A percentile compares a stretch with the other conserved stretches of the same genome.
phyloP scores from a whole-genome alignment of 2,797 vertebrate genomes.

The Rhadinocentrus ornatus region DNA sequence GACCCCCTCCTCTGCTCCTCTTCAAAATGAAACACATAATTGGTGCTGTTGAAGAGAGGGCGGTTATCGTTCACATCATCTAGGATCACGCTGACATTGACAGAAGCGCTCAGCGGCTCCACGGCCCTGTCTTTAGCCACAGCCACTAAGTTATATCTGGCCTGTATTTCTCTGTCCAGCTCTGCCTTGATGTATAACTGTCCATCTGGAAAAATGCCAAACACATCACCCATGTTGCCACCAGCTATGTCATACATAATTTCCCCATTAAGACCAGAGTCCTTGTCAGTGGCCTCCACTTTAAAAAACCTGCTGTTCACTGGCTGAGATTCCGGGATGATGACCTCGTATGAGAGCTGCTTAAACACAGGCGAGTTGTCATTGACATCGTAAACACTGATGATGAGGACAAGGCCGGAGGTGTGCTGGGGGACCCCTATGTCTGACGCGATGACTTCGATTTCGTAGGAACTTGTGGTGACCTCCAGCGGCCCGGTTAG shows the following conservation, averaged over 20 bases:
- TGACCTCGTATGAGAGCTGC: slow-evolving; percentile 95
- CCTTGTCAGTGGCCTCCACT: slow-evolving; percentile 93
- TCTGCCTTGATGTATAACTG: slow-evolving; percentile 96
- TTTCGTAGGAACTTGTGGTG: slow-evolving; percentile 91
- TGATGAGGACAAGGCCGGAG: slow-evolving; percentile 89
- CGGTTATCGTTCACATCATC: slow-evolving; percentile 98
- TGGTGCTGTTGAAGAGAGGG: slow-evolving; percentile 97
- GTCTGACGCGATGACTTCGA: slow-evolving; percentile 92
- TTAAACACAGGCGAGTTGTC: slow-evolving; percentile 95
- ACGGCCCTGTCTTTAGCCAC: slow-evolving; percentile 93
- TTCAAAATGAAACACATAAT: slow-evolving; percentile 95
- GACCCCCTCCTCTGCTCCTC: slow-evolving; percentile 92
- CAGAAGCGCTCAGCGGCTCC: slow-evolving; percentile 90
- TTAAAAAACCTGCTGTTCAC: slow-evolving; percentile 97
- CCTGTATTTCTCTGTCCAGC: slow-evolving; percentile 95
- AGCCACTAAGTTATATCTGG: slow-evolving; percentile 90
- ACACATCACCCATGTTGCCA: slow-evolving; percentile 91
- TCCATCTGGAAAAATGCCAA: slow-evolving; percentile 97
- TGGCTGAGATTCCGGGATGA: slow-evolving; percentile 92
- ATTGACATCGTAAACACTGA: slow-evolving; percentile 96
- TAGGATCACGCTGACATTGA: slow-evolving; percentile 93
- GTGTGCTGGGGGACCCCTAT: slow-evolving; percentile 91
- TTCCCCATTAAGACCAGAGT: slow-evolving; percentile 95
- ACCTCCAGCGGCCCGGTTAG: slow-evolving; percentile 90
- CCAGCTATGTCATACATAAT: slow-evolving; percentile 91